Conservation (phyloP, 2,888 invertebrate species). For the Sphecodes monilicornis region DNA sequence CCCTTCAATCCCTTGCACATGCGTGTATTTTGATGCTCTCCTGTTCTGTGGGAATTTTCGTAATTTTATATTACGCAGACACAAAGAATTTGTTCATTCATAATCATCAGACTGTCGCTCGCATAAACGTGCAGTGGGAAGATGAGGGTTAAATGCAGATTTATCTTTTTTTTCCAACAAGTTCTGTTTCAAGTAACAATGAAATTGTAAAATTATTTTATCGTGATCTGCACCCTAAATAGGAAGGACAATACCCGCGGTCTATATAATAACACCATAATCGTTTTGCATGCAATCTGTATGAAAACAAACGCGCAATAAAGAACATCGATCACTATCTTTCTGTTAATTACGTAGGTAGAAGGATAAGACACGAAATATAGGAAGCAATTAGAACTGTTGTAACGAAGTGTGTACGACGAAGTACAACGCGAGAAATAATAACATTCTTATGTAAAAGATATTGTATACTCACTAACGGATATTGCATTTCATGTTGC, state of each 20-base stretch:
- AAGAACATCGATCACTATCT: neutral
- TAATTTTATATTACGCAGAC: neutral
- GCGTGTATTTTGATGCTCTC: constrained; percentile 44
- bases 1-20: constrained; percentile 42
- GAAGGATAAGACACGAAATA: neutral
- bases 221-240: neutral
- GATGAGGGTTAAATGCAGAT: neutral
- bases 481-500: neutral
- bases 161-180: neutral
- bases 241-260: neutral
- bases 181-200: neutral
- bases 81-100: neutral
- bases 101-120: neutral
- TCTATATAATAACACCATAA: neutral
- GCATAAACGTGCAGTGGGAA: neutral
- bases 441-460: neutral
- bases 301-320: neutral
- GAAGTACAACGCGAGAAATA: neutral
- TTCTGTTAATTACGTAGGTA: neutral
- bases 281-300: neutral
- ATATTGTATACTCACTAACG: neutral
- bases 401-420: neutral
- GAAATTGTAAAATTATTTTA: neutral
- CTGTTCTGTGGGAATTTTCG: neutral
- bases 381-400: neutral